Evolutionary conservation across 2,888 invertebrate genomes (phyloP), one percentile per base, ranked within the genome.

Genomic region (Drosophila kambysellisi): DNA sequence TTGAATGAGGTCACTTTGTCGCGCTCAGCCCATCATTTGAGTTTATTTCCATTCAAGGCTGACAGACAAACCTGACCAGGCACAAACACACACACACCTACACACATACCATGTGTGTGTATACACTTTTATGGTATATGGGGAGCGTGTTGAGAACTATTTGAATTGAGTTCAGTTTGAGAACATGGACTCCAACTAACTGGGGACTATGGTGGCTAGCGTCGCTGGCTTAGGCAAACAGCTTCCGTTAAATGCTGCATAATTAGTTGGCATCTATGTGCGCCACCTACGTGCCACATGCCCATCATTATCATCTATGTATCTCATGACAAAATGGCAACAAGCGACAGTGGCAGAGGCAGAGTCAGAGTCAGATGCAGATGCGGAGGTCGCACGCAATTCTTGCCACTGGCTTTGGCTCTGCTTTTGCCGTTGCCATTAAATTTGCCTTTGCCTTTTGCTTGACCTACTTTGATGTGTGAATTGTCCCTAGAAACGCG

Each of bases 221-320:
- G 79, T 64, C 30, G 57, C 68, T 77, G 79, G 87, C 88, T 86
- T 88, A 77, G 88, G 81, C 85, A 85, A 85, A 85, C 89, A 85
- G 87, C 79, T 86, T 85, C 85, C 89, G 83, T 83, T 88, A 85
- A 85, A 85, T 85, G 81, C 84, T 85, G 89, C 85, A 85, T 85
- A 85, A 85, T 85, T 86, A 85, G 85, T 83, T 85, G 70, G 83
- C 86, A 83, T 88, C 80, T 82, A 75, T 72, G 25, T 15, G 72
- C 73, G 62, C 50, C 66, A 65, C 46, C 70, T 61, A 65, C 65
- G 70, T 68, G 65, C 62, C 74, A 61, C 58, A 78, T 17, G 33
- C n/a, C 33, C 73, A 70, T 46, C 46, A 73, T 59, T 46, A 54
- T 29, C 52, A 53, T 57, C 25, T 32, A 37, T 57, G n/a, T 32